Conservation (phyloP, 2,888 invertebrate species). For the Octodonta nipae region DNA sequence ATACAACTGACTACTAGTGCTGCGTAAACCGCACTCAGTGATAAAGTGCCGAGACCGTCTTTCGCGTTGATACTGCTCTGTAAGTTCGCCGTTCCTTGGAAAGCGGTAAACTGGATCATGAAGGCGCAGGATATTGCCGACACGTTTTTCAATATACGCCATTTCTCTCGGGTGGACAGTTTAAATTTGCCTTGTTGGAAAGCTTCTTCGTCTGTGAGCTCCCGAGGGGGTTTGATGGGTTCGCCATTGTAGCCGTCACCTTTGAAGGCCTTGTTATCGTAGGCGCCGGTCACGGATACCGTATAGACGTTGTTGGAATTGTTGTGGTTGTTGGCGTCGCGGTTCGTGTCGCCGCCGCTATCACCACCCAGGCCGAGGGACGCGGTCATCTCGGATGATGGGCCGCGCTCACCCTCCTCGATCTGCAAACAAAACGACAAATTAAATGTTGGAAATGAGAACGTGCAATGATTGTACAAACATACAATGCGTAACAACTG, state of each 20-base stretch:
- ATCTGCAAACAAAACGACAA: constrained; percentile 34
- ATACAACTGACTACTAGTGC: constrained; percentile 89
- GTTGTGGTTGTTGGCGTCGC: constrained; percentile 8
- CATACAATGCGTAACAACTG: too few species aligned
- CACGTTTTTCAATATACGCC: constrained; percentile 86
- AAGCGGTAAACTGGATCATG: constrained; percentile 92
- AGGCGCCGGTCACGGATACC: constrained; percentile 49
- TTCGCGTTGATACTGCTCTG: constrained; percentile 85
- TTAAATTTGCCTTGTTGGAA: constrained; percentile 64
- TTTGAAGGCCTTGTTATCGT: constrained; percentile 60
- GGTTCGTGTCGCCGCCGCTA: constrained; percentile 29
- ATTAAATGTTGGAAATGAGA: too few species aligned
- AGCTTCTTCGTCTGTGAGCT: constrained; percentile 50
- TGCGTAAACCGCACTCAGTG: constrained; percentile 81
- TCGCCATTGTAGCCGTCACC: constrained; percentile 36
- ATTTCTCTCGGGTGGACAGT: constrained; percentile 65
- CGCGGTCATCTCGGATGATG: constrained; percentile 43
- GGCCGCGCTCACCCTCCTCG: constrained; percentile 40
- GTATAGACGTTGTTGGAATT: constrained; percentile 38
- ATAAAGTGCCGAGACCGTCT: constrained; percentile 80
- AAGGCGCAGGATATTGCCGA: constrained; percentile 82
- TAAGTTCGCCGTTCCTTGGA: constrained; percentile 85
- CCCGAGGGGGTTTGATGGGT: constrained; percentile 49
- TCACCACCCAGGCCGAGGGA: constrained; percentile 33
- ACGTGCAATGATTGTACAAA: too few species aligned